Base-by-base conservation (phyloP, 2,113 vertebrate genomes). In the Cercopithecus mona region DNA sequence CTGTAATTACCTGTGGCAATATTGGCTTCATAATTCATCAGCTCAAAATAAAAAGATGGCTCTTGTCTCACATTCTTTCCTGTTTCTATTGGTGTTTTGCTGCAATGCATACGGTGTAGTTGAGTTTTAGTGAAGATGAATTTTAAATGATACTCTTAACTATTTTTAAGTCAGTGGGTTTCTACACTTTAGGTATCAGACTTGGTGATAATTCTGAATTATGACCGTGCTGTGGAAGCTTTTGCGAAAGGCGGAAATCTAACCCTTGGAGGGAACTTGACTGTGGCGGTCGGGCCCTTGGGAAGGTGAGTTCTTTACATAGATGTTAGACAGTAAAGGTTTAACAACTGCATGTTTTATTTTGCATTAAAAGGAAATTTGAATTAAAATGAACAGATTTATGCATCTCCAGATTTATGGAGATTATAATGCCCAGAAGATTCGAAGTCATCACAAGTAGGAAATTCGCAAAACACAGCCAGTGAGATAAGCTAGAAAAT, bases 221-320 rank as follows among this genome's bases (percentile, higher is more conserved):
- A 99, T 75, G 99, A 99, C 50, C 97, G 99, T 93, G 99, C 99
- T n/a, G 99, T 99, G 40, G 99, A 99, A 88, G 99, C 99, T 13
- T 99, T 99, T 98, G 99, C 99, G 1, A 99, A 99, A 98, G 99
- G 99, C 5, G 99, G 99, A 4, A 99, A 99, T 98, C 98, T 99
- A 73, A 99, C 99, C 0, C 99, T 99, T 16, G 99, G 99, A 25
- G 99, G 99, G 88, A 99, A 99, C 97, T 99, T 99, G 88, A 99
- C 99, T 0, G 99, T 99, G 5, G 99, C 99, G 0, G 99, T 99
- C 38, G 99, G 99, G 50, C 99, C 99, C 20, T 25, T 99, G 96
- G 99, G 99, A 78, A 99, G 99, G 99, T 99, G 80, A 97, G 98
- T 93, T 40, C 32, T 57, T 5, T 50, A n/a, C 70, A 23, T 40